A percentile compares a stretch with the other conserved stretches of the same genome.
phyloP scores from a whole-genome alignment of 2,797 vertebrate species.

The Aratinga solstitialis region DNA sequence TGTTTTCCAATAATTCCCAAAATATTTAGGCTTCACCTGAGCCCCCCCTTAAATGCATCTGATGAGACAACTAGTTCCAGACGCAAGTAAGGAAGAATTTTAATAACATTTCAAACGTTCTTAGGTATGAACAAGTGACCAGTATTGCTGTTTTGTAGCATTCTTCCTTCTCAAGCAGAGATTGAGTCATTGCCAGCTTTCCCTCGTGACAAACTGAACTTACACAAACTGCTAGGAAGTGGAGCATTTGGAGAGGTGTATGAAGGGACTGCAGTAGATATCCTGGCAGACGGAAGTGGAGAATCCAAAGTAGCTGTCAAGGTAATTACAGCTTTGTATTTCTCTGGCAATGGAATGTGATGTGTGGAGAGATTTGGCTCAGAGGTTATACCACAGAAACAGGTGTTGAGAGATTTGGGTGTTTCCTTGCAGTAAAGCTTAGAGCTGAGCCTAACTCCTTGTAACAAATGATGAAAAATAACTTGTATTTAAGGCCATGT shows the following conservation, averaged over 20 bases:
- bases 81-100: neutral
- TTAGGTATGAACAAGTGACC: neutral
- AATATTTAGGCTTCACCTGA: neutral
- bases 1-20: neutral
- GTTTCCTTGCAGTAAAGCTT: neutral
- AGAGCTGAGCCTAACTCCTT: neutral
- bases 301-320: slow-evolving; percentile 80
- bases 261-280: slow-evolving; percentile 74
- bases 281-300: slow-evolving; percentile 63
- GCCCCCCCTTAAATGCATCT: neutral
- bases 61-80: neutral
- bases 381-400: neutral
- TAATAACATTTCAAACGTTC: neutral
- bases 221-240: slow-evolving; percentile 77
- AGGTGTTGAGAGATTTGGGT: neutral
- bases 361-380: neutral
- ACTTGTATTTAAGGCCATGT: neutral
- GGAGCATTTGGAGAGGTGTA: slow-evolving; percentile 84
- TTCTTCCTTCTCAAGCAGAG: slow-evolving; percentile 74
- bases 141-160: slow-evolving; percentile 65
- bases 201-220: slow-evolving; percentile 75
- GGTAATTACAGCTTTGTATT: slow-evolving; percentile 55
- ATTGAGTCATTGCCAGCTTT: slow-evolving; percentile 77
- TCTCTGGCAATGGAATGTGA: neutral
- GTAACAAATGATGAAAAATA: neutral